A percentile compares a stretch with the other conserved stretches of the same genome.
These are phyloP conservation scores for Penaeus chinensis DNA, from an alignment of 1,140 invertebrate genomes.

Conservation along the genomic window DNA sequence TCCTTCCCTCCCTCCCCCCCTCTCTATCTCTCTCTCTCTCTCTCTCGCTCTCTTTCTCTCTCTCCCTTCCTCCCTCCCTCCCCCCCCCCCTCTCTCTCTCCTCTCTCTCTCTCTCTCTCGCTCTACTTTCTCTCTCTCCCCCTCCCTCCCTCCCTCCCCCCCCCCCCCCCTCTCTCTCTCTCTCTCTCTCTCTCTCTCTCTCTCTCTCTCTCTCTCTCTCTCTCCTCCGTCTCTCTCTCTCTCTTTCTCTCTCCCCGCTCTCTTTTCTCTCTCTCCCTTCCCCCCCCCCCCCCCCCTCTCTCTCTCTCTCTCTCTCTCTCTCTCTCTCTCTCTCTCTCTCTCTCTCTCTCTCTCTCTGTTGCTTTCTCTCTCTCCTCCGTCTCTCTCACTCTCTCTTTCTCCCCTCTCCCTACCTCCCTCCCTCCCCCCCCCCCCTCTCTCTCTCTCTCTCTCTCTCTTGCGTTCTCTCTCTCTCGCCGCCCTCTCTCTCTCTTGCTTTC, in stretches of 20 bases:
- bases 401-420: neutral
- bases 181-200: no score
- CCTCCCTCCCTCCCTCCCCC: neutral
- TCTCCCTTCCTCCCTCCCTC: neutral
- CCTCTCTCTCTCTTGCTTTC: neutral
- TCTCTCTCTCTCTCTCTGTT: neutral
- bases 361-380: no score
- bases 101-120: neutral
- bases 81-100: neutral
- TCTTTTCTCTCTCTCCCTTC: neutral
- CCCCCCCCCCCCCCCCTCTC: neutral
- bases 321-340: no score
- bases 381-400: no score
- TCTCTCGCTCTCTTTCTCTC: no score
- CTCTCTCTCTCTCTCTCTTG: neutral
- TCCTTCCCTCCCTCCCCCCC: no score
- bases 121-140: no score
- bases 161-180: neutral
- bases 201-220: no score
- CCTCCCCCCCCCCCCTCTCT: neutral
- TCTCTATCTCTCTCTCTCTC: no score
- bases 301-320: no score
- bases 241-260: neutral
- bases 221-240: no score
- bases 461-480: neutral